Conservation (phyloP, 2,888 invertebrate species). For the Panzeria rudis region DNA sequence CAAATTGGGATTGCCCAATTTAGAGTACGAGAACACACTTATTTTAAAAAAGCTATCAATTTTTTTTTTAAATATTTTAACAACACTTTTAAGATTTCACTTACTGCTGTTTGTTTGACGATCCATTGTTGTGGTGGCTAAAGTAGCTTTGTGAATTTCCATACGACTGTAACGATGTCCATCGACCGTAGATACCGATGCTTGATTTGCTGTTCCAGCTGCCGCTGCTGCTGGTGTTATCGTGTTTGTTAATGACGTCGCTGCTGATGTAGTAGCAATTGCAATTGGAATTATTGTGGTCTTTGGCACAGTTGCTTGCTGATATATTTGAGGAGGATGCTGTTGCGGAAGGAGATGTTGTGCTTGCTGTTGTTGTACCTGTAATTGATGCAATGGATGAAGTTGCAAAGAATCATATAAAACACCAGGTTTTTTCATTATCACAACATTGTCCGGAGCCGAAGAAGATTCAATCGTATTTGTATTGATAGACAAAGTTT, state of each 20-base stretch:
- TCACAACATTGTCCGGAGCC: constrained; percentile 69
- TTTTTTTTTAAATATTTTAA: no score
- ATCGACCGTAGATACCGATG: constrained; percentile 76
- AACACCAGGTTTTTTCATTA: constrained; percentile 78
- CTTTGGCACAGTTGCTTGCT: constrained; percentile 62
- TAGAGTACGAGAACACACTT: no score
- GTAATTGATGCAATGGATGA: constrained; percentile 79
- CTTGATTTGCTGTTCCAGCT: constrained; percentile 65
- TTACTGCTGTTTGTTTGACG: constrained; percentile 78
- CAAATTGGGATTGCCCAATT: no score
- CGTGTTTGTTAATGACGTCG: constrained; percentile 28
- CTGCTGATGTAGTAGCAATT: constrained; percentile 48
- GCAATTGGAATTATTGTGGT: constrained; percentile 63
- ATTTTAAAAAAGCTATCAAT: no score
- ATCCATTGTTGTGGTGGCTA: constrained; percentile 80
- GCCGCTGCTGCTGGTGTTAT: constrained; percentile 26
- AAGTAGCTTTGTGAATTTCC: constrained; percentile 82
- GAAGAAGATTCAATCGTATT: constrained; percentile 69
- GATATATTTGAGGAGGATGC: constrained; percentile 56
- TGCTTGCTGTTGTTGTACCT: constrained; percentile 73
- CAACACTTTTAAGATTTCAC: constrained; percentile 63
- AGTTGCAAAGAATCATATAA: constrained; percentile 81
- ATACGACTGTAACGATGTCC: constrained; percentile 80
- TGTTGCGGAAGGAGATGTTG: constrained; percentile 71
- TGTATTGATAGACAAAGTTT: constrained; percentile 82